These are phyloP conservation scores for Xenopus laevis DNA, from an alignment of 2,113 vertebrate genomes.

Conservation along the genomic window DNA sequence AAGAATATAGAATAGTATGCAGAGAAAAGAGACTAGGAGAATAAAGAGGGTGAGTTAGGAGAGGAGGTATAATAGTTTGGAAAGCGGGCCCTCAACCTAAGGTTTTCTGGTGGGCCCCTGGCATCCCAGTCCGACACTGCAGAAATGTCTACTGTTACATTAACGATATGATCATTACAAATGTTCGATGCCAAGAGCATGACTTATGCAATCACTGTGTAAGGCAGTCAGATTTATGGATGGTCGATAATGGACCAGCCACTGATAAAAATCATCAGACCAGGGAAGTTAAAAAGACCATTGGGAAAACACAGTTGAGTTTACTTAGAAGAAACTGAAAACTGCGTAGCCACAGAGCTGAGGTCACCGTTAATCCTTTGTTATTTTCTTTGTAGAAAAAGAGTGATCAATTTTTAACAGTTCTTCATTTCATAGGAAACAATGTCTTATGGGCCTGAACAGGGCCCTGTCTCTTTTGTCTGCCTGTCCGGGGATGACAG, in stretches of 20 bases:
- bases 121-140: too few relatives aligned
- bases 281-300: constrained; percentile 11
- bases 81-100: too few relatives aligned
- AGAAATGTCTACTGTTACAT: neutral
- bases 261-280: neutral
- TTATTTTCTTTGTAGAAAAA: constrained; percentile 41
- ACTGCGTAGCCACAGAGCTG: constrained; percentile 19
- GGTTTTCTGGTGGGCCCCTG: too few relatives aligned
- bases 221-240: constrained; percentile 11
- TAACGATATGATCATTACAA: neutral
- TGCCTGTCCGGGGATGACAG: constrained; percentile 56
- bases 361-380: constrained; percentile 49
- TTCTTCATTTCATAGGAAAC: constrained; percentile 42
- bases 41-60: too few relatives aligned
- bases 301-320: constrained; percentile 8
- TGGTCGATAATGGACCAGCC: constrained; percentile 9
- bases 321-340: constrained; percentile 19
- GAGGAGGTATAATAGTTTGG: too few relatives aligned
- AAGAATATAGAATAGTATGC: too few relatives aligned
- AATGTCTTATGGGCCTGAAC: constrained; percentile 37
- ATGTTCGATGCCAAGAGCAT: constrained; percentile 4
- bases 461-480: constrained; percentile 52
- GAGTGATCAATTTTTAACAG: constrained; percentile 55
- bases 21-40: too few relatives aligned
- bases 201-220: neutral